Conservation (phyloP, 2,113 vertebrate genomes). For the Nyctereutes procyonoides region DNA sequence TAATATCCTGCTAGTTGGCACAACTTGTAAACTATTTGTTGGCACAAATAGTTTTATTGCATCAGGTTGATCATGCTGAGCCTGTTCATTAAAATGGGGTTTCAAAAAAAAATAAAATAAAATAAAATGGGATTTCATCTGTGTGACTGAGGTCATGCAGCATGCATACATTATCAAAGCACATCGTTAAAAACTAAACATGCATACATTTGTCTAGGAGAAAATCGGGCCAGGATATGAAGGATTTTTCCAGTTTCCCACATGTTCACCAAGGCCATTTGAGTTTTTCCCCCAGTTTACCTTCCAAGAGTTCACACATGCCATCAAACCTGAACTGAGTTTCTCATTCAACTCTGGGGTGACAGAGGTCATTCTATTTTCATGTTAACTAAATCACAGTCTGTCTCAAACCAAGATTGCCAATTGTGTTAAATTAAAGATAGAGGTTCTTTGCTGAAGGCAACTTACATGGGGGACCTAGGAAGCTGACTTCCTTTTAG, state of each 20-base stretch:
- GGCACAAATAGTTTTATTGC: not conserved
- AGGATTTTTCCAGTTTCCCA: not conserved
- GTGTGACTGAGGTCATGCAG: not conserved
- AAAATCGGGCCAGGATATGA: not conserved
- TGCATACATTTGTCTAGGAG: not conserved
- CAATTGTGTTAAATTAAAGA: slow-evolving; percentile 17
- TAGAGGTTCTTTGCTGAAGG: slow-evolving; percentile 27
- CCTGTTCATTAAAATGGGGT: not conserved
- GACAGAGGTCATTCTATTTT: slow-evolving; percentile 65
- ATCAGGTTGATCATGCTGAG: not conserved
- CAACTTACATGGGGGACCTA: not conserved
- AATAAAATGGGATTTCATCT: not conserved
- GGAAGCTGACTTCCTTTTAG: slow-evolving; percentile 73
- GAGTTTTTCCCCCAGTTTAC: not conserved
- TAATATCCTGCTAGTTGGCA: not conserved
- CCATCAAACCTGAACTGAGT: not conserved
- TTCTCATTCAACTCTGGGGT: slow-evolving; percentile 48
- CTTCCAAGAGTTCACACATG: not conserved
- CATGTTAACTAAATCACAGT: slow-evolving; percentile 46
- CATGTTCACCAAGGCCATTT: not conserved
- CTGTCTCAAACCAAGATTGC: slow-evolving; percentile 42
- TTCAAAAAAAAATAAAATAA: not conserved
- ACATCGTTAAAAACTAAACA: slow-evolving; percentile 7
- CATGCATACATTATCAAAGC: not conserved
- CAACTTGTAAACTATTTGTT: too few species aligned